Percentiles rank a stretch among this genome's conserved stretches.
These are phyloP conservation scores for Ardeotis arabs DNA, from an alignment of 2,113 vertebrate genomes.

Conservation along the genomic window DNA sequence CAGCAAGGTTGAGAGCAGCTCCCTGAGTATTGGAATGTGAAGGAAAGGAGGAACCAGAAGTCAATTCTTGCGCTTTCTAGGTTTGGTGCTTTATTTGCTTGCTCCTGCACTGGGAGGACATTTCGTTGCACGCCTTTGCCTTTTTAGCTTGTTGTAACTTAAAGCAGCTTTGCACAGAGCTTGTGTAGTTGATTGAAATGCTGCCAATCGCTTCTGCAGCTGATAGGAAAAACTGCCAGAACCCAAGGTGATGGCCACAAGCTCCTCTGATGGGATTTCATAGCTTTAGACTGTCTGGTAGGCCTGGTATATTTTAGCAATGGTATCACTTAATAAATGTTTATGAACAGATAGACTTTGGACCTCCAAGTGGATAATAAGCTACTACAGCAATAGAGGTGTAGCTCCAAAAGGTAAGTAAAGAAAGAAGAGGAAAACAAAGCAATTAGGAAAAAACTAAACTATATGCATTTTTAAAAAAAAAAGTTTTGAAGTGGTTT, in stretches of 20 bases:
- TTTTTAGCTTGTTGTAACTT: not conserved
- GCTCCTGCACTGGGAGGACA: not conserved
- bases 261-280: not conserved
- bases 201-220: not conserved
- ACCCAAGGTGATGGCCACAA: not conserved
- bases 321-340: not conserved
- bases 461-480: not conserved
- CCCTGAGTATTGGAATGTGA: not conserved
- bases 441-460: not conserved
- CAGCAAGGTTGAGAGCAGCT: not conserved
- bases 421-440: not conserved
- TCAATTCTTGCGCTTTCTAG: not conserved
- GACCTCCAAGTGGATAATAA: not conserved
- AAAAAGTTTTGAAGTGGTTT: not conserved
- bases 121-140: not conserved
- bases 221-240: not conserved
- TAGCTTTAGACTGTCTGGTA: fast-evolving
- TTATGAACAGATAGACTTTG: not conserved
- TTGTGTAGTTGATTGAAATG: not conserved
- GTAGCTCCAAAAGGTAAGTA: not conserved
- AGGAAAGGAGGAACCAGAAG: not conserved
- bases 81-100: not conserved
- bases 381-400: not conserved
- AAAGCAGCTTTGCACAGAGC: not conserved
- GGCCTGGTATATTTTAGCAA: not conserved